phyloP scores from a whole-genome alignment of 2,888 invertebrate species.

The Tipula vernalis region DNA sequence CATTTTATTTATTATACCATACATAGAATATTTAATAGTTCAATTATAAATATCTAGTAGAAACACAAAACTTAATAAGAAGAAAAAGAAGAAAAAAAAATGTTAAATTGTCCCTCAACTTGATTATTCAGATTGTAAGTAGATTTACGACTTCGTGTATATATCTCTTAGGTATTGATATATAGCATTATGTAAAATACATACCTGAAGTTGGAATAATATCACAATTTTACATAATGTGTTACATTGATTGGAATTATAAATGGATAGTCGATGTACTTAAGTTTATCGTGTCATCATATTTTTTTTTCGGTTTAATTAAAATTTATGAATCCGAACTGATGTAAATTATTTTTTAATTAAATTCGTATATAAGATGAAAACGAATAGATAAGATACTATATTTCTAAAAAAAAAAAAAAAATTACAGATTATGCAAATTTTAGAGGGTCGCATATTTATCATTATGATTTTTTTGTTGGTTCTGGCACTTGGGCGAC shows the following conservation, averaged over 20 bases:
- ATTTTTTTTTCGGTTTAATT: not conserved
- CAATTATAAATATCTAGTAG: not conserved
- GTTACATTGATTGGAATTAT: not conserved
- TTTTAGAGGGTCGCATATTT: not conserved
- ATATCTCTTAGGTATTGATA: not conserved
- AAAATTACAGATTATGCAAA: not conserved
- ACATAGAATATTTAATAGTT: not conserved
- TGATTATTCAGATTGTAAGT: not conserved
- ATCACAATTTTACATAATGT: not conserved
- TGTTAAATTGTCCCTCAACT: not conserved
- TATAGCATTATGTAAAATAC: not conserved
- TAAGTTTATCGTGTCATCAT: not conserved
- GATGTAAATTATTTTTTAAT: no score
- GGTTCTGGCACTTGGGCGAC: not conserved
- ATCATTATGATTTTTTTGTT: not conserved
- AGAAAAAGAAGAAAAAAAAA: not conserved
- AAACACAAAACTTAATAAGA: not conserved
- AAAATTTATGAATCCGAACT: not conserved
- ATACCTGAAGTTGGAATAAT: not conserved
- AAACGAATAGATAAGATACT: not conserved
- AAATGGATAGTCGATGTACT: not conserved
- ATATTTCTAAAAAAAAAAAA: no score
- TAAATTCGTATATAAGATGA: not conserved
- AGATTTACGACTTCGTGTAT: not conserved
- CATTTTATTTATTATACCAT: not conserved